Evolutionary conservation across 2,888 invertebrate genomes (phyloP), one percentile per base, ranked within the genome.

Genomic region (Diarsia rubi): DNA sequence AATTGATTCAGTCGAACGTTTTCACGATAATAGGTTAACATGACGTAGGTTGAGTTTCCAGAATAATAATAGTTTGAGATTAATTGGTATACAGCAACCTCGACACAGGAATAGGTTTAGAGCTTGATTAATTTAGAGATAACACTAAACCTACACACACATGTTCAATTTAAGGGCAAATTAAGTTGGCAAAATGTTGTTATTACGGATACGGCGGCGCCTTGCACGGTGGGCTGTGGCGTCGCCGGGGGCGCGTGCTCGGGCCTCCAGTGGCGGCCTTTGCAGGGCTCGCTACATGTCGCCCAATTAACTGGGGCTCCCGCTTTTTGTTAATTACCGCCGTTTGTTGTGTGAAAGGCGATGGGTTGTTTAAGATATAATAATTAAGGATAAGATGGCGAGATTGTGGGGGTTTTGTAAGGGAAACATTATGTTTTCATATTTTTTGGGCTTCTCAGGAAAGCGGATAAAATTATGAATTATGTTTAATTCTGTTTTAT

Each of bases 101-200:
- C 54, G 69, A 60, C 60, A 64, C 31, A 68, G 60, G 69, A 37
- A 45, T 49, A 75, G 66, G 69, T 72, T 68, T 47, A 62, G 42
- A 79, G 37, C 31, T 73, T 79, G 79, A 82, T 82, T 79, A 71
- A 79, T 82, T 79, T 73, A 70, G 59, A 66, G 75, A 79, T 82
- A 66, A 70, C 44, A 60, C 44, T 62, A 73, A 69, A 68, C 70
- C 70, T 73, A 78, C 82, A 77, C 82, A 77, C 60, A 79, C 63
- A 78, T 79, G 79, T 84, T 74, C 79, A 79, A 85, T 85, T 82
- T 78, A 65, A 76, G 74, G 49, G 66, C 27, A 81, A 85, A 84
- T 77, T 79, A 84, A 84, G 84, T 84, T 86, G 70, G 78, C 75
- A 76, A 81, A 85, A 86, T 79, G 74, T 86, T 82, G 71, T 84